These are phyloP conservation scores for Sarcophaga bullata DNA, from an alignment of 1,140 invertebrate species.

Conservation along the genomic window DNA sequence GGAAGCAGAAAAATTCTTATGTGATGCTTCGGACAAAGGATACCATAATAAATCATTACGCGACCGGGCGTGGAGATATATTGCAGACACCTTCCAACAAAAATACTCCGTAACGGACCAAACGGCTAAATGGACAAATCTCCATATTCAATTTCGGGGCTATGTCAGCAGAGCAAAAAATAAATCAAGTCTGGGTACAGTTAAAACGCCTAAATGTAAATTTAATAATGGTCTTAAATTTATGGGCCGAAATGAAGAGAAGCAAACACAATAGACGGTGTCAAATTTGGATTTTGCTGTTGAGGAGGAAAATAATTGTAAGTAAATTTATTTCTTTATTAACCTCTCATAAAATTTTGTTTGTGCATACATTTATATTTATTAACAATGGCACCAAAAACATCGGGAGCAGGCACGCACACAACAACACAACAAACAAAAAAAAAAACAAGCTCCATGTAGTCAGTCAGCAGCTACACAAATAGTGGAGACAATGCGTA, in stretches of 20 bases:
- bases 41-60: neutral
- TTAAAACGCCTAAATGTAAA: neutral
- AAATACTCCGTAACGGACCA: neutral
- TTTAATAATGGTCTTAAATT: neutral
- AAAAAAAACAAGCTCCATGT: too few relatives aligned
- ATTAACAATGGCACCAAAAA: too few relatives aligned
- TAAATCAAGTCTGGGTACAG: neutral
- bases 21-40: neutral
- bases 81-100: neutral
- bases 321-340: neutral
- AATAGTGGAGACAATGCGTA: neutral
- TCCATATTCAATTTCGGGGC: neutral
- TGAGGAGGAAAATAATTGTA: neutral
- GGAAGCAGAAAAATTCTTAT: neutral
- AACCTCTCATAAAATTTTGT: too few relatives aligned
- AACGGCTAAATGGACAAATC: neutral
- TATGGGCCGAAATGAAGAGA: neutral
- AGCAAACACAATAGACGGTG: neutral
- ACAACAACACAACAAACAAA: neutral
- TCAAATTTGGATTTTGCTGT: neutral
- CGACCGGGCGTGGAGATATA: neutral
- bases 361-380: too few relatives aligned
- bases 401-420: neutral
- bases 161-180: neutral
- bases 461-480: neutral